Evolutionary conservation across 2,888 invertebrate species (phyloP).

Genomic region (Lobophora halterata): DNA sequence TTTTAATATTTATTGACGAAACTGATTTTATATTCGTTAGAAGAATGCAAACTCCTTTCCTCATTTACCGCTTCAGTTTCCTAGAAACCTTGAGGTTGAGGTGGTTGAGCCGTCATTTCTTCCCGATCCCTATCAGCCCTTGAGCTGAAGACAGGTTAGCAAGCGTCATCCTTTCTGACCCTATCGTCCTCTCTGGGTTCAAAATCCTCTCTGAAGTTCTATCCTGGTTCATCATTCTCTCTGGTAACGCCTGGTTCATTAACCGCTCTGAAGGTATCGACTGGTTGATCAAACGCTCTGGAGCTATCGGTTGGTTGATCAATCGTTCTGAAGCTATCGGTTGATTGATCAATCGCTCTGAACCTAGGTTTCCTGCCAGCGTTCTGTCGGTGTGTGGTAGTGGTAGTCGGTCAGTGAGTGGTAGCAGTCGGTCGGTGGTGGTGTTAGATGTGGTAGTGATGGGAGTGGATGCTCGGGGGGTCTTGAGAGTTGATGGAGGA

Average conservation of each 20-base stretch:
- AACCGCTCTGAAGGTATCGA: slow-evolving; percentile 1
- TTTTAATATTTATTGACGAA: too few relatives aligned
- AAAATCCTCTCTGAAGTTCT: slow-evolving; percentile 48
- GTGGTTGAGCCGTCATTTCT: slow-evolving; percentile 76
- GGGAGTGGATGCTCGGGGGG: slow-evolving; percentile 59
- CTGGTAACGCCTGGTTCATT: not conserved
- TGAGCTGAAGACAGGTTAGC: slow-evolving; percentile 66
- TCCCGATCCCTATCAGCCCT: slow-evolving; percentile 65
- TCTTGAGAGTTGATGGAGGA: slow-evolving; percentile 59
- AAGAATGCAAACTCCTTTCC: too few relatives aligned
- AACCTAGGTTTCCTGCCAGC: too few relatives aligned
- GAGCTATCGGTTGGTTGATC: too few relatives aligned
- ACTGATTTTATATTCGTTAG: too few relatives aligned
- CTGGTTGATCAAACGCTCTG: slow-evolving; percentile 15
- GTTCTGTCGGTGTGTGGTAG: slow-evolving; percentile 34
- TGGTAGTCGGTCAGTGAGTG: slow-evolving; percentile 37
- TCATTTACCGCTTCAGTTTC: slow-evolving; percentile 56
- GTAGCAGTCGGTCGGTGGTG: slow-evolving; percentile 46
- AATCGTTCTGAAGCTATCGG: slow-evolving; percentile 1
- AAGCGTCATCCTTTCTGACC: slow-evolving; percentile 58
- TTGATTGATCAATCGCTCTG: slow-evolving; percentile 5
- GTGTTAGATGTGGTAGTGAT: slow-evolving; percentile 39
- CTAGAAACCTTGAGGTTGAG: slow-evolving; percentile 52
- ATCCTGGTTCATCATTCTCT: slow-evolving; percentile 23
- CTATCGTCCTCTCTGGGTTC: slow-evolving; percentile 43